Evolutionary conservation across 2,888 invertebrate species (phyloP), one percentile per base, ranked within the genome.

Genomic region (Malachius bipustulatus): DNA sequence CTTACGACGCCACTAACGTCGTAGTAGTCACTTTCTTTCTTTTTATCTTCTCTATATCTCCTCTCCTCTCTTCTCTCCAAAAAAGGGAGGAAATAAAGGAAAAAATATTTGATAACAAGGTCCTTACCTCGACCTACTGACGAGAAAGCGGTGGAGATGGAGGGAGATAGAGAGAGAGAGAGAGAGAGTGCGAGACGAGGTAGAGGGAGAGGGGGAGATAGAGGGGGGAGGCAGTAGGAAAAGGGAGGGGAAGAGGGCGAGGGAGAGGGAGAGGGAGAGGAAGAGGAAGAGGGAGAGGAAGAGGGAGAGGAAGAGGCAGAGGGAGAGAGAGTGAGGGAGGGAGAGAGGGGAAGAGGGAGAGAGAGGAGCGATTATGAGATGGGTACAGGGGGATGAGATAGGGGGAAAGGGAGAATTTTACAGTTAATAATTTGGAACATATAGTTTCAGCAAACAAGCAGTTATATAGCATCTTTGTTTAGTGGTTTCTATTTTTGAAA

Each of bases 281-380:
- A 24, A 24, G 24, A 24, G 24, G 24, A 24, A 24, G 24, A 24
- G 24, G 24, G 9, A 8, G 24, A 24, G 24, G 24, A 24, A 24
- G 24, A 24, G 24, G 24, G 9, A 24, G 24, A 24, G 24, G 24
- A 24, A 24, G 24, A 24, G 24, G 24, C 8, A 24, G 24, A 24
- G 24, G 24, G 9, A 24, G 24, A 24, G 24, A 24, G 24, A 9
- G 9, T 8, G 24, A 24, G 24, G 24, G 9, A 24, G 24, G 9
- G 24, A 9, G 9, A 24, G 24, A 24, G 24, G 24, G 24, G 9
- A 24, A 9, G 24, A 24, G 24, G 24, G 9, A 24, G 24, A 24
- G 24, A 9, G 9, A 24, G 24, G 9, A 24, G 9, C 8, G 24
- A 9, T 8, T 8, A 9, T 8, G 24, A 9, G 9, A 24, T 8